Conservation (phyloP, 1,140 invertebrate genomes). For the Diorhabda carinulata region DNA sequence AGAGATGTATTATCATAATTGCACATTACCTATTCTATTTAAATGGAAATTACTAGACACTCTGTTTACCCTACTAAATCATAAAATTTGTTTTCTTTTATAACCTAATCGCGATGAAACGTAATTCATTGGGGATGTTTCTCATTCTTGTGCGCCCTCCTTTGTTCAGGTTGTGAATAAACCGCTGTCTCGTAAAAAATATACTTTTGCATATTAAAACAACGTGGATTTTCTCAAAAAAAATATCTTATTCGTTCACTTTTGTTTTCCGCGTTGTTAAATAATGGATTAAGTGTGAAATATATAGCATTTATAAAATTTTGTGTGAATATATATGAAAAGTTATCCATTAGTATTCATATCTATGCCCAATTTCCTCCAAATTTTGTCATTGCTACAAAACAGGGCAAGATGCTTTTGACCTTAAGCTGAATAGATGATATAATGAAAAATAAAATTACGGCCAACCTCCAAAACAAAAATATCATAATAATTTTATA, state of each 20-base stretch:
- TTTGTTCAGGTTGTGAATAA: conserved; percentile 1
- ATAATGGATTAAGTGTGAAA: conserved; percentile 1
- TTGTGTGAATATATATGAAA: no score
- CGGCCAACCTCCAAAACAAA: no score
- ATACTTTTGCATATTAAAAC: conserved; percentile 3
- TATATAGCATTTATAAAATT: neutral
- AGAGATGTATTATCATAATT: no score
- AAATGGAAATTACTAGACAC: neutral
- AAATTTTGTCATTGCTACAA: no score
- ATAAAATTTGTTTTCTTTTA: conserved; percentile 3
- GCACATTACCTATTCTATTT: neutral
- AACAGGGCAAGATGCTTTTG: no score
- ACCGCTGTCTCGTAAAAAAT: neutral
- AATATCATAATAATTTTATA: no score
- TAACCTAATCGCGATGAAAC: neutral
- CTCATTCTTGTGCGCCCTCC: conserved; percentile 1
- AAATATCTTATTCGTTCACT: neutral
- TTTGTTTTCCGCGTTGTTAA: neutral
- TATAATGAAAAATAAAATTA: no score
- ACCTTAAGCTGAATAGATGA: no score
- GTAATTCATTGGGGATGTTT: neutral
- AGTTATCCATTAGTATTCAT: no score
- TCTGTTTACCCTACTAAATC: neutral
- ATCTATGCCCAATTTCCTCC: no score
- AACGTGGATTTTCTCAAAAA: neutral